These are phyloP conservation scores for Scaptomyza graminum DNA, from an alignment of 1,140 invertebrate species.

Conservation along the genomic window DNA sequence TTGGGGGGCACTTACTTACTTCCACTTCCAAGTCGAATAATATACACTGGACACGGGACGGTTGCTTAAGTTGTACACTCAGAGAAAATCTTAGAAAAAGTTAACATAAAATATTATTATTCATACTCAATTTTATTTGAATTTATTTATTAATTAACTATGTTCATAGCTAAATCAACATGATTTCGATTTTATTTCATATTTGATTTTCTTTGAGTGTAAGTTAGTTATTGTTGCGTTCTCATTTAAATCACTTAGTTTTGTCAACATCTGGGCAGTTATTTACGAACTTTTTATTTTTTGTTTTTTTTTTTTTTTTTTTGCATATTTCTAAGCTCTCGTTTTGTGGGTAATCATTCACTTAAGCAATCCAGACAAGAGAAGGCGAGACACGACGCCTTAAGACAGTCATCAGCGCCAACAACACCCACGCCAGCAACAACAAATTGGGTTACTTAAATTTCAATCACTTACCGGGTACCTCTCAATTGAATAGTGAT, in stretches of 20 bases:
- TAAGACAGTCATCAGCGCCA: not conserved
- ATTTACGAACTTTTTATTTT: conserved; percentile 15
- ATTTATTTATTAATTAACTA: too few species aligned
- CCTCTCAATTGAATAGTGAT: not conserved
- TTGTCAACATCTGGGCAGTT: conserved; percentile 24
- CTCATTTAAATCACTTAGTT: conserved; percentile 16
- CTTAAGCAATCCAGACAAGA: conserved; percentile 47
- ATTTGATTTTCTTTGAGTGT: too few species aligned
- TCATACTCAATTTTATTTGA: too few species aligned
- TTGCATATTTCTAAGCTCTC: conserved; percentile 64
- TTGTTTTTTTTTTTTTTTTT: not conserved
- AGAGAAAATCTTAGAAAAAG: too few species aligned
- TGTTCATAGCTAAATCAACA: too few species aligned
- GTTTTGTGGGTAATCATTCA: conserved; percentile 71
- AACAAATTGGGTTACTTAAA: conserved; percentile 59
- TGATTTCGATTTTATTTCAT: too few species aligned
- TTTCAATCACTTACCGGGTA: conserved; percentile 44
- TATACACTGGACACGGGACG: not conserved
- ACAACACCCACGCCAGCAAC: conserved; percentile 53
- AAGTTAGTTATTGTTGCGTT: not conserved
- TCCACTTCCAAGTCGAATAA: conserved; percentile 12
- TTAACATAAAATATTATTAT: too few species aligned
- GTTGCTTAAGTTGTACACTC: too few species aligned
- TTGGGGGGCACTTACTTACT: conserved; percentile 25
- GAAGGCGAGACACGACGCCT: too few species aligned